Conservation (phyloP, 2,113 vertebrate species). For the Clarias macrocephalus region DNA sequence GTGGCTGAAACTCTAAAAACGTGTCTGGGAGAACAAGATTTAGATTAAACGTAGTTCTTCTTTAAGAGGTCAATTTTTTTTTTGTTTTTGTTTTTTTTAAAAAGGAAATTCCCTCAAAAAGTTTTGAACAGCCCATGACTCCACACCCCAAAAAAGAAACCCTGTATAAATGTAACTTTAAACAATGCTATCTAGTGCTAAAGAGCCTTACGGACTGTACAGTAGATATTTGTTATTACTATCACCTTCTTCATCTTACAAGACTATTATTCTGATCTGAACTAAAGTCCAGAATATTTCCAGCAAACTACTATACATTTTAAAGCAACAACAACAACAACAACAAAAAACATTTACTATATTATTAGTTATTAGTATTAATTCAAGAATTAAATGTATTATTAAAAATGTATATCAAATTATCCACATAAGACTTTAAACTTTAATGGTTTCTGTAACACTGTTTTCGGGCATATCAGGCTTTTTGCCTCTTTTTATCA, state of each 20-base stretch:
- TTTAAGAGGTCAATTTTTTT: not conserved
- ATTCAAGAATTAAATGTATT: not conserved
- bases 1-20: not conserved
- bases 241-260: not conserved
- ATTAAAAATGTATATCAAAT: not conserved
- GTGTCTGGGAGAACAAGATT: not conserved
- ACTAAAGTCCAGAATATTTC: not conserved
- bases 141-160: not conserved
- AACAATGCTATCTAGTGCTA: not conserved
- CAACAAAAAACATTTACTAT: not conserved
- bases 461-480: not conserved
- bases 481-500: not conserved
- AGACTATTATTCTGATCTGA: not conserved
- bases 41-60: not conserved
- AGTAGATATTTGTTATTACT: not conserved
- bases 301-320: not conserved
- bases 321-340: not conserved
- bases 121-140: not conserved
- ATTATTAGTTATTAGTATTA: not conserved
- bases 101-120: not conserved
- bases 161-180: not conserved
- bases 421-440: not conserved
- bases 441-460: not conserved
- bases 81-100: no score
- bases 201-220: not conserved